Conservation (phyloP, 2,888 invertebrate species). For the Choreutis nemorana region DNA sequence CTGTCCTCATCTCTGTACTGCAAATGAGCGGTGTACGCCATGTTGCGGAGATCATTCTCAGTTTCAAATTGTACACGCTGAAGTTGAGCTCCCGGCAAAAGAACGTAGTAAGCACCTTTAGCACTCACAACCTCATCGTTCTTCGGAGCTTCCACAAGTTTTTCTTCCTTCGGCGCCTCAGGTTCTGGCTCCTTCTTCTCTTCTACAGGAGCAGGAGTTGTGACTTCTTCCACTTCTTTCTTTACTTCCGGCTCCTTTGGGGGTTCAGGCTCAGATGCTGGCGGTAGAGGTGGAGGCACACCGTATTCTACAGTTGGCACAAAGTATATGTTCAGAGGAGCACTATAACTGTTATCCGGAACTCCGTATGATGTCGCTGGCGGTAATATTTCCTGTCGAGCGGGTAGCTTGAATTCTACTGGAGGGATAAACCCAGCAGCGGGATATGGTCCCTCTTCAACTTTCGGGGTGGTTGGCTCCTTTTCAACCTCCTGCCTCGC, state of each 20-base stretch:
- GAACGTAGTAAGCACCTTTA: conserved; percentile 70
- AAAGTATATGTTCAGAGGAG: conserved; percentile 39
- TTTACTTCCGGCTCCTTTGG: conserved; percentile 2
- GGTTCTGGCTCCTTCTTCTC: conserved; percentile 14
- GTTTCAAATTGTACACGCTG: conserved; percentile 70
- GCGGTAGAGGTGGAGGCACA: conserved; percentile 17
- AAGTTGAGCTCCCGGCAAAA: conserved; percentile 69
- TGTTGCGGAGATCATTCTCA: conserved; percentile 55
- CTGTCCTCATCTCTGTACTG: conserved; percentile 71
- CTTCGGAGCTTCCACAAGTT: conserved; percentile 29
- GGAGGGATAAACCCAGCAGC: conserved; percentile 42
- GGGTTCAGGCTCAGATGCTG: conserved; percentile 9
- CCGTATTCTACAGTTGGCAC: conserved; percentile 40
- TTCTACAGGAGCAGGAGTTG: no score
- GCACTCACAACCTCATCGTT: conserved; percentile 39
- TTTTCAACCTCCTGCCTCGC: conserved; percentile 32
- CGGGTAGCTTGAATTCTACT: conserved; percentile 40
- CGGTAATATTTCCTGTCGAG: conserved; percentile 33
- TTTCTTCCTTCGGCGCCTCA: conserved; percentile 20
- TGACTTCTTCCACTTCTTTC: conserved; percentile 10
- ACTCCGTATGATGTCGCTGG: conserved; percentile 44
- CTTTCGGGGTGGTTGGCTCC: conserved; percentile 20
- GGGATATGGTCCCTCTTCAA: conserved; percentile 37
- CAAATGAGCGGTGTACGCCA: conserved; percentile 71
- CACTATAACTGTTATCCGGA: conserved; percentile 46